phyloP scores from a whole-genome alignment of 2,888 invertebrate genomes.

The Rhamphomyia laevipes region DNA sequence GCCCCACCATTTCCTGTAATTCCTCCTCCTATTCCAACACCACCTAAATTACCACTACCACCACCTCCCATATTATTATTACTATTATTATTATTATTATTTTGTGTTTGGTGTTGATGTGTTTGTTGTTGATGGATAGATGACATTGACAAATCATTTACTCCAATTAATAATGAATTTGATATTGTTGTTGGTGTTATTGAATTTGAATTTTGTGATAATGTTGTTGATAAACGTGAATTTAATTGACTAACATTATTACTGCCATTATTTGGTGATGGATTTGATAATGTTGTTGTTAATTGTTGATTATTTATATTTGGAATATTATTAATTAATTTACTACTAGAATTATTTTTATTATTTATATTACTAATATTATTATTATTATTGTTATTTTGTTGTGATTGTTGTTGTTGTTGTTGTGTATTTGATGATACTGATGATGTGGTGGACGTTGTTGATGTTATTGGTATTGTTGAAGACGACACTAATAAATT shows the following conservation, averaged over 20 bases:
- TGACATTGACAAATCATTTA: background rate
- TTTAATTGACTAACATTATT: slow-evolving; percentile 3
- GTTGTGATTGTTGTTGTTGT: slow-evolving; percentile 13
- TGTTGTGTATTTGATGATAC: slow-evolving; percentile 21
- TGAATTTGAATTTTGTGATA: slow-evolving; percentile 9
- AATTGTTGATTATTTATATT: slow-evolving; percentile 1
- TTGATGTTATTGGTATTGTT: slow-evolving; percentile 25
- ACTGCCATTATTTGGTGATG: slow-evolving; percentile 14
- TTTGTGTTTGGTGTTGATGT: slow-evolving; percentile 13
- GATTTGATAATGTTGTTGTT: slow-evolving; percentile 20
- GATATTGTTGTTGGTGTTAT: slow-evolving; percentile 9
- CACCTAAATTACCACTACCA: slow-evolving; percentile 6
- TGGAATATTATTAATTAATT: slow-evolving; percentile 12
- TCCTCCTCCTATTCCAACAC: slow-evolving; percentile 19
- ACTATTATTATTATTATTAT: background rate
- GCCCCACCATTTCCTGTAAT: slow-evolving; percentile 24
- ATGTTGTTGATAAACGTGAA: slow-evolving; percentile 12
- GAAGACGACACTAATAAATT: background rate
- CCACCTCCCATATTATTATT: background rate
- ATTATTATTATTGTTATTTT: slow-evolving; percentile 10
- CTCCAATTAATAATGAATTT: slow-evolving; percentile 14
- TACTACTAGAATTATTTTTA: slow-evolving; percentile 12
- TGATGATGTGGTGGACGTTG: slow-evolving; percentile 24
- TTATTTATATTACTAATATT: slow-evolving; percentile 10
- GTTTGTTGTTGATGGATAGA: slow-evolving; percentile 6